Evolutionary conservation across 2,797 vertebrate species (phyloP), one percentile per base, ranked within the genome.

Genomic region (Phoxinus dragarum): DNA sequence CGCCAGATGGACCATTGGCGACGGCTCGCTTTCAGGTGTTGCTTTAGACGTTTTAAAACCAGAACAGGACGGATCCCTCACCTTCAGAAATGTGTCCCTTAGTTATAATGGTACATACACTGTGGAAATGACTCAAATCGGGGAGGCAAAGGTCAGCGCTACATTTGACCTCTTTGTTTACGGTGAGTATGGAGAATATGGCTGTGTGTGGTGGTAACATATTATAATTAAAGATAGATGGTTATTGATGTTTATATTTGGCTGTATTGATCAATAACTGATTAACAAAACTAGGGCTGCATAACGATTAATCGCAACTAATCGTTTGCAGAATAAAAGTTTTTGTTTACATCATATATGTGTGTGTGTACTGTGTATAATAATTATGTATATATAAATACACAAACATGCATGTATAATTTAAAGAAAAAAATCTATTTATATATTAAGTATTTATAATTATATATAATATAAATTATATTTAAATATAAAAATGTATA

Each of bases 41-140:
- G 49, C 67, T 3, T 6, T 1, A 0, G 10, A 47, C 0, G 89
- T 93, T 42, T 86, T 95, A 66, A 68, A 9, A 10, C 21, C 93
- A 0, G 90, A 93, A 5, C 7, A 0, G 8, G 3, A 86, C 6
- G 95, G 94, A 44, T 94, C 94, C 0, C 93, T 96, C 0, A 89
- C 90, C 0, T 92, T 96, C 76, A 42, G 78, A 1, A 88, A 91
- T 10, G 92, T 95, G 31, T 12, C 86, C 0, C 68, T 88, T 5
- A 5, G 1, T 6, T 91, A 90, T 76, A 90, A 84, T 6, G 66
- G 81, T 0, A 86, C 31, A 44, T 96, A 96, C 89, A 93, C 64
- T 0, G 49, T 95, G 5, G 88, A 90, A 68, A 67, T 95, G 49
- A 89, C 75, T 4, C 5, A 34, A 19, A 44, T 79, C 1, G 27